Base-by-base conservation (phyloP, 2,888 invertebrate genomes). In the Subacronicta megacephala region DNA sequence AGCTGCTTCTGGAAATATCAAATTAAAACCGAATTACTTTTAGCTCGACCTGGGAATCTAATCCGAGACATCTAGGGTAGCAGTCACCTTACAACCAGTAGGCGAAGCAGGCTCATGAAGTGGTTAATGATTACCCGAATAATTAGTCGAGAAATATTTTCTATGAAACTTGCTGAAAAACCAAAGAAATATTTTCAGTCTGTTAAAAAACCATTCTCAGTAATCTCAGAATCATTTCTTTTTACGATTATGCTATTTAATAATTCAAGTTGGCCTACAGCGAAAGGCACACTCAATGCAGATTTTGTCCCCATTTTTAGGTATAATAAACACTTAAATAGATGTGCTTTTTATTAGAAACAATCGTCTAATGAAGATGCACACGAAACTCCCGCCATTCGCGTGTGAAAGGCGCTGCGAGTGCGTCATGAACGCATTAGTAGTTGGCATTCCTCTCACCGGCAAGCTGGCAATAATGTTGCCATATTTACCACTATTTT, bases 381-480 rank as follows among this genome's bases (percentile, higher is more conserved):
- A 68, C 63, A 75, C 55, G 45, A 75, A 61, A 59, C 56, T 58
- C 50, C 62, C 71, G 72, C 72, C 72, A 74, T 75, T 79, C 77
- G 77, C 80, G 78, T 82, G 87, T 87, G 87, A 88, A 88, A 87
- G 87, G 87, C 82, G 77, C 69, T 72, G 51, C 59, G 71, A 49
- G 41, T 44, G 55, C 70, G 63, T 58, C 62, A 69, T 65, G 17
- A 36, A 54, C 62, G 71, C 75, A n/a, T n/a, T n/a, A n/a, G n/a
- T 86, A 73, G 84, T 88, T 91, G 83, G 87, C 88, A 91, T 92
- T 90, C 90, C 89, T 89, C 90, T 90, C 88, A 83, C 84, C 74
- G 72, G 59, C 47, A 60, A 65, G 38, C 66, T 31, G 40, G 42
- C 42, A 38, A 20, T 55, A 29, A 56, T 63, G 58, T 56, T 68